Evolutionary conservation across 2,888 invertebrate genomes (phyloP).

Genomic region (Dryocosmus kuriphilus): DNA sequence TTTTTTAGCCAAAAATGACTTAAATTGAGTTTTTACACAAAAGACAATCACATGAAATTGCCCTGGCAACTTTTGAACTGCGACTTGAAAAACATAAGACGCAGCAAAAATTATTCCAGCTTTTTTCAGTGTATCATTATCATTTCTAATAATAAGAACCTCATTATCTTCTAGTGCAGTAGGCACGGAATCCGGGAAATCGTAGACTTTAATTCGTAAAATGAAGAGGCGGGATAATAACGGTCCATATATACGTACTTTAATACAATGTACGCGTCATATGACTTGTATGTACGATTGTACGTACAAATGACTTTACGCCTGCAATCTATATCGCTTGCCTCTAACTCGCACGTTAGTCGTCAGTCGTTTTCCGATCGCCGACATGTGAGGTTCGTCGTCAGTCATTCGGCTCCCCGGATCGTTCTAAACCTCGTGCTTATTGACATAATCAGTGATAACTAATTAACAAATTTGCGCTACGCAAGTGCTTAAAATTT

Average conservation of each 20-base stretch:
- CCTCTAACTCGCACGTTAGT: constrained; percentile 23
- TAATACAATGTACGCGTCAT: background rate
- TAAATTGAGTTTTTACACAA: no score
- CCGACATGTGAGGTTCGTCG: constrained; percentile 17
- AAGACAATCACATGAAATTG: no score
- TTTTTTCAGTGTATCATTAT: no score
- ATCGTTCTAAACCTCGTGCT: background rate
- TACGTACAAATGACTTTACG: constrained; percentile 25
- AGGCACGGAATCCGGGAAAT: background rate
- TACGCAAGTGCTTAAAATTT: background rate
- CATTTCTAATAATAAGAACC: no score
- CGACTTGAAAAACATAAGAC: no score
- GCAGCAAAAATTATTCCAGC: no score
- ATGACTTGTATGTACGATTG: background rate
- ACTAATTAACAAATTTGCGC: background rate
- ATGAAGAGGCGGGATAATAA: constrained; percentile 12
- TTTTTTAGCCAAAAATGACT: no score
- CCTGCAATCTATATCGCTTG: constrained; percentile 6
- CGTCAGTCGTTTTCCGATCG: constrained; percentile 31
- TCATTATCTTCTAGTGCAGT: background rate
- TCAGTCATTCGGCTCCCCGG: background rate
- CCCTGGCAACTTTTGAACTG: no score
- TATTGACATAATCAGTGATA: background rate
- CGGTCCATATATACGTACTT: background rate
- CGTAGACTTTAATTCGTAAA: background rate